Evolutionary conservation across 2,888 invertebrate genomes (phyloP), one percentile per base, ranked within the genome.

Genomic region (Agrotis segetum): DNA sequence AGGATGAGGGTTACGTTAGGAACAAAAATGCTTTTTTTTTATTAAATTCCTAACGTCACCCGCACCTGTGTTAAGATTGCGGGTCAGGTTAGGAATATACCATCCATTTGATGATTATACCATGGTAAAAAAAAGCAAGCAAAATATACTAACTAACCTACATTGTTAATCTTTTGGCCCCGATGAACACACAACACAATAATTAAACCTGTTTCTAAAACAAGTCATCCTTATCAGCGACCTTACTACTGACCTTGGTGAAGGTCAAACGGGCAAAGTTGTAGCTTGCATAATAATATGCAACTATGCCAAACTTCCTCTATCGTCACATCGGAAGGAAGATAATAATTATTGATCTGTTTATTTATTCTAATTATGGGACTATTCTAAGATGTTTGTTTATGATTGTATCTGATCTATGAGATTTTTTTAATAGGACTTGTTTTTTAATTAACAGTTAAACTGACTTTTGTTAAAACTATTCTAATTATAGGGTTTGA

Each of bases 241-340:
- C 82, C 81, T 67, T 19, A 68, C 50, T 7, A 19, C 16, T 65
- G 75, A 87, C 87, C 86, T 67, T 65, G 0, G 2, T 0, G 69
- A 74, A 87, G 86, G 86, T 70, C 67, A 78, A 0, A 1, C 19
- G 29, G 14, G 71, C 61, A 24, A 49, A 62, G 82, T 62, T 67
- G 74, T 71, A 40, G 53, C 86, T 87, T 85, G 87, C 87, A 86
- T 86, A 85, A 87, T 49, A 86, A 85, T 83, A 81, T 83, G 79
- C 67, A 87, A 58, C 61, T 79, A 62, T 71, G 63, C 50, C 53
- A 61, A 52, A 69, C 59, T 74, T 79, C 79, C 78, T 81, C n/a
- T n/a, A 16, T 34, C 3, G 11, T 34, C 21, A 21, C 40, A 11
- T 40, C 40, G 40, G 40, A 40, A 40, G 40, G 40, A 40, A 40